A percentile compares a stretch with the other conserved stretches of the same genome.
Evolutionary conservation across 1,140 invertebrate species (phyloP).

Genomic region (Trinorchestia longiramus): DNA sequence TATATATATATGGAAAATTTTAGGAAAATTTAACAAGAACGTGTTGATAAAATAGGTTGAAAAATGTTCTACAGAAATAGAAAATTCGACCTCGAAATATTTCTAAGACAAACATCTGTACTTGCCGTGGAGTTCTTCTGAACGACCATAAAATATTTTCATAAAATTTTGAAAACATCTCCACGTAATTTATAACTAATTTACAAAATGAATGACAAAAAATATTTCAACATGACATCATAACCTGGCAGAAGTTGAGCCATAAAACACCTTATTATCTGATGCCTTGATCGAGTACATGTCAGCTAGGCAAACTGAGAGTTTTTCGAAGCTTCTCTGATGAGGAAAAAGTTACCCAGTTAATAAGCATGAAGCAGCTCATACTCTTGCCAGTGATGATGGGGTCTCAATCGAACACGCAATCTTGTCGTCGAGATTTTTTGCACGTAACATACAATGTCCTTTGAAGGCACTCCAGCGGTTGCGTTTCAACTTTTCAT

Average conservation of each 20-base stretch:
- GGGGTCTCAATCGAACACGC: background rate
- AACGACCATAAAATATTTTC: background rate
- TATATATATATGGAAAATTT: too few species aligned
- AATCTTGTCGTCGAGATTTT: constrained; percentile 6
- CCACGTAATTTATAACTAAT: background rate
- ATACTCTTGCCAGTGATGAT: background rate
- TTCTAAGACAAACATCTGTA: background rate
- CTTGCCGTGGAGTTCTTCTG: too few species aligned
- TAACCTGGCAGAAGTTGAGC: background rate
- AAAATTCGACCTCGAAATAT: background rate
- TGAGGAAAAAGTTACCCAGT: constrained; percentile 24
- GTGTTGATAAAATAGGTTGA: background rate
- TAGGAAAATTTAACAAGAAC: too few species aligned
- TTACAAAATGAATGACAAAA: background rate
- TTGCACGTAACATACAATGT: background rate
- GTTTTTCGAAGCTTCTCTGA: background rate
- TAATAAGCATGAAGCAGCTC: constrained; percentile 25
- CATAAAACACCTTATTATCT: constrained; percentile 33
- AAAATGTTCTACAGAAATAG: background rate
- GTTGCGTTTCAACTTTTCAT: background rate
- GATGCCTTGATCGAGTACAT: constrained; percentile 9
- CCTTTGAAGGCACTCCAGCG: background rate
- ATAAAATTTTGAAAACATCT: background rate
- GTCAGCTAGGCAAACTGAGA: background rate
- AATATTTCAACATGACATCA: background rate